Evolutionary conservation across 2,113 vertebrate genomes (phyloP), one percentile per base, ranked within the genome.

Genomic region (Pseudorasbora parva): DNA sequence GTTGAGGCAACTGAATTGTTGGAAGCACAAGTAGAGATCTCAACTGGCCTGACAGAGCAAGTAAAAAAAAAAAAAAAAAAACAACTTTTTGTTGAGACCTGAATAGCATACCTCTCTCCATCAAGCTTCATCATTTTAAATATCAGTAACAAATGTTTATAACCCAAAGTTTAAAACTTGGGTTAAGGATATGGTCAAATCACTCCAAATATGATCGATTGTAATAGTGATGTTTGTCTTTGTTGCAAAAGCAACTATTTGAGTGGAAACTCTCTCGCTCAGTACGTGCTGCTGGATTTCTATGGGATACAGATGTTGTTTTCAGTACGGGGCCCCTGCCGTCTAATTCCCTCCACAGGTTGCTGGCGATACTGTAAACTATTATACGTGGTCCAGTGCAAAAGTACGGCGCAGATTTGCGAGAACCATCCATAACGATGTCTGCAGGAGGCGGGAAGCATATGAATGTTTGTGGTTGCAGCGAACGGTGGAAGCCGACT

Each of bases 381-480:
- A 89, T 94, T 92, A 92, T 90, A 88, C 79, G 87, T 88, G 91
- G 86, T 86, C 8, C 85, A 89, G 92, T 94, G 95, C 84, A 94
- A 95, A 95, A 91, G 92, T 88, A 25, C 91, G 89, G 93, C 90
- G 92, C 93, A 90, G 95, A 92, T 94, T 91, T 95, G 93, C 93
- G 87, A 88, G 92, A 92, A 87, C 94, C 93, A 95, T 95, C 94
- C 93, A 93, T 94, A 95, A 94, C 93, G 93, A 93, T 93, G 94
- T 94, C 95, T 94, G 91, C 94, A 92, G 94, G 94, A 92, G 94
- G 88, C 91, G 89, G 92, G 60, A 90, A 93, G 94, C 93, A 91
- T 93, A 88, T 91, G 94, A 92, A 92, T 93, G 88, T 90, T 95
- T 93, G 93, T 92, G 94, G 95, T 94, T 92, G 92, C 92, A 92